These are phyloP conservation scores for Bombus breviceps DNA, from an alignment of 1,140 invertebrate genomes.

Conservation along the genomic window DNA sequence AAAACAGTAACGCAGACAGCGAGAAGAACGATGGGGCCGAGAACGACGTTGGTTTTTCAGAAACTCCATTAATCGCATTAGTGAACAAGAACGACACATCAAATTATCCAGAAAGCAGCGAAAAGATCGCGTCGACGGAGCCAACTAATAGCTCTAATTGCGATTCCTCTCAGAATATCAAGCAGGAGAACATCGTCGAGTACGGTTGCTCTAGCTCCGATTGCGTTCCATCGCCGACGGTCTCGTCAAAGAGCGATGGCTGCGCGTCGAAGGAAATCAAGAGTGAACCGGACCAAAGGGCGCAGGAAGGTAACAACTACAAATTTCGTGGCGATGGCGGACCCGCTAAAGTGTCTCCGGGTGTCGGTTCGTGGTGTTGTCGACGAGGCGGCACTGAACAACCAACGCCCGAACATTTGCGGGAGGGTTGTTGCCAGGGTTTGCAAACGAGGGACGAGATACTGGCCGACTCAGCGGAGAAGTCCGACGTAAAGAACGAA, in stretches of 20 bases:
- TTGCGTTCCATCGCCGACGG: slow-evolving; percentile 37
- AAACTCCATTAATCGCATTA: slow-evolving; percentile 14
- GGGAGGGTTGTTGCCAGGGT: slow-evolving; percentile 87
- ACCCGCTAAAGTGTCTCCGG: slow-evolving; percentile 84
- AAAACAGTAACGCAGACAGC: slow-evolving; percentile 22
- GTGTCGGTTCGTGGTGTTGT: slow-evolving; percentile 87
- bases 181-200: slow-evolving; percentile 69
- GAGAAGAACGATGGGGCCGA: slow-evolving; percentile 20
- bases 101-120: not conserved
- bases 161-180: slow-evolving; percentile 71
- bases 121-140: slow-evolving; percentile 22
- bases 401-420: slow-evolving; percentile 88
- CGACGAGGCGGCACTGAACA: slow-evolving; percentile 87
- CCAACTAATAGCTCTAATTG: slow-evolving; percentile 42
- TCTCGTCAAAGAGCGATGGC: slow-evolving; percentile 55
- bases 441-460: slow-evolving; percentile 89
- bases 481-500: slow-evolving; percentile 76
- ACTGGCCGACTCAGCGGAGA: slow-evolving; percentile 79
- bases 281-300: slow-evolving; percentile 68
- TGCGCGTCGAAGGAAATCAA: slow-evolving; percentile 65
- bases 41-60: slow-evolving; percentile 49
- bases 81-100: slow-evolving; percentile 3
- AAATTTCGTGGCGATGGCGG: slow-evolving; percentile 87
- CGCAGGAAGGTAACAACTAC: slow-evolving; percentile 68
- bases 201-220: slow-evolving; percentile 64